Percentiles rank a stretch among this genome's conserved stretches.
Evolutionary conservation across 2,888 invertebrate species (phyloP).

Genomic region (Dryadula phaetusa): DNA sequence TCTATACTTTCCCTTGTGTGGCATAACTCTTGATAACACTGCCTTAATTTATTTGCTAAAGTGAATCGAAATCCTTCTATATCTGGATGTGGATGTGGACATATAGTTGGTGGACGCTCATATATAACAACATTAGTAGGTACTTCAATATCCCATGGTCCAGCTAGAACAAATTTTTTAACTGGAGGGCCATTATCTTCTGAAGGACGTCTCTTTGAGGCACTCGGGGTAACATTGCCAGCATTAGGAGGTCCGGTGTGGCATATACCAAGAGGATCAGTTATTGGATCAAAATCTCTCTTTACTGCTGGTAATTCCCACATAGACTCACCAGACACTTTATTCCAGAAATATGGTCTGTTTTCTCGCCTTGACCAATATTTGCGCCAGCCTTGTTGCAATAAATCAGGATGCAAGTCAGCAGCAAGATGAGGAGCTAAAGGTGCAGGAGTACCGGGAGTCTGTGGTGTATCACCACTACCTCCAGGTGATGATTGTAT

Average conservation of each 20-base stretch:
- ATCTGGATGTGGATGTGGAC: conserved; percentile 97
- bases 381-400: conserved; percentile 97
- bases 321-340: conserved; percentile 96
- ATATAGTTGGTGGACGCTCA: conserved; percentile 92
- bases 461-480: conserved; percentile 81
- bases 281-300: conserved; percentile 94
- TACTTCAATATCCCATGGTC: conserved; percentile 98
- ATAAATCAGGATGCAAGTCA: conserved; percentile 77
- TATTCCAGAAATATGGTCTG: conserved; percentile 98
- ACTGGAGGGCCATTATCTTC: conserved; percentile 91
- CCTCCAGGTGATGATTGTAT: conserved; percentile 74
- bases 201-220: conserved; percentile 90
- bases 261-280: conserved; percentile 95
- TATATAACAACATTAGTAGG: conserved; percentile 95
- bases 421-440: conserved; percentile 76
- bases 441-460: conserved; percentile 85
- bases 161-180: conserved; percentile 94
- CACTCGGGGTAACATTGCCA: conserved; percentile 81
- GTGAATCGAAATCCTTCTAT: conserved; percentile 94
- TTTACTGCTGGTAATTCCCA: conserved; percentile 97
- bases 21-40: conserved; percentile 97
- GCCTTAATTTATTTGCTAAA: conserved; percentile 92
- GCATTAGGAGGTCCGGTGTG: conserved; percentile 75
- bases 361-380: conserved; percentile 98
- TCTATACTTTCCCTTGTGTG: conserved; percentile 96